A percentile compares a stretch with the other conserved stretches of the same genome.
phyloP scores from a whole-genome alignment of 2,797 vertebrate genomes.

The Lemur catta region DNA sequence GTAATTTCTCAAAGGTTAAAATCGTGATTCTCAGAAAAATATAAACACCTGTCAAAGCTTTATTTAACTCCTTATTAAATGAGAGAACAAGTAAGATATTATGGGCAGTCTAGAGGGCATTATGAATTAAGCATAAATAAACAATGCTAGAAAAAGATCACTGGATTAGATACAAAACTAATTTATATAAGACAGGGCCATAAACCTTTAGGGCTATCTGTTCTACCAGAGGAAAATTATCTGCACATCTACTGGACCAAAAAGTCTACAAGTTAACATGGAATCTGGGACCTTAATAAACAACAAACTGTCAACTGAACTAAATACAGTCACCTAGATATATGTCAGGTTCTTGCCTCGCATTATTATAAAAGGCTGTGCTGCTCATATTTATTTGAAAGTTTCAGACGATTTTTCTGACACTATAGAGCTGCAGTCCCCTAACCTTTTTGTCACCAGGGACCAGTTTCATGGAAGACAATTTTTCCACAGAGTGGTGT shows the following conservation, averaged over 20 bases:
- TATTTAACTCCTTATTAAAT: not conserved
- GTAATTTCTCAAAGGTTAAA: not conserved
- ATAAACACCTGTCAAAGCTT: not conserved
- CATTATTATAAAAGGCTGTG: not conserved
- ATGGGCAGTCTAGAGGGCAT: not conserved
- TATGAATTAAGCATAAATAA: not conserved
- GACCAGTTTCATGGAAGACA: too few species aligned
- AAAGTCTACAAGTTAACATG: not conserved
- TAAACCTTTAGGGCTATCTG: not conserved
- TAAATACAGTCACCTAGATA: not conserved
- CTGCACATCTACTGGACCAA: not conserved
- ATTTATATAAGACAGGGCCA: not conserved
- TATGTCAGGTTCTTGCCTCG: accelerated
- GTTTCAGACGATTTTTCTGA: not conserved
- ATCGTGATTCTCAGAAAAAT: not conserved
- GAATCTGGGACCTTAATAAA: not conserved
- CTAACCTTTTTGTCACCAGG: too few species aligned
- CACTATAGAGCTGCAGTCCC: not conserved
- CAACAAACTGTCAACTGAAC: not conserved
- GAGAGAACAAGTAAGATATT: not conserved
- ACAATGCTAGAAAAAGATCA: not conserved
- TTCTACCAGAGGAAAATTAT: not conserved
- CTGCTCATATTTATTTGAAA: not conserved
- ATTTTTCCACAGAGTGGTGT: too few species aligned
- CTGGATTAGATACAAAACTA: not conserved